Percentiles rank a stretch among this genome's conserved stretches.
Conservation (phyloP, 2,888 invertebrate species). For the Nudaria mundana region DNA sequence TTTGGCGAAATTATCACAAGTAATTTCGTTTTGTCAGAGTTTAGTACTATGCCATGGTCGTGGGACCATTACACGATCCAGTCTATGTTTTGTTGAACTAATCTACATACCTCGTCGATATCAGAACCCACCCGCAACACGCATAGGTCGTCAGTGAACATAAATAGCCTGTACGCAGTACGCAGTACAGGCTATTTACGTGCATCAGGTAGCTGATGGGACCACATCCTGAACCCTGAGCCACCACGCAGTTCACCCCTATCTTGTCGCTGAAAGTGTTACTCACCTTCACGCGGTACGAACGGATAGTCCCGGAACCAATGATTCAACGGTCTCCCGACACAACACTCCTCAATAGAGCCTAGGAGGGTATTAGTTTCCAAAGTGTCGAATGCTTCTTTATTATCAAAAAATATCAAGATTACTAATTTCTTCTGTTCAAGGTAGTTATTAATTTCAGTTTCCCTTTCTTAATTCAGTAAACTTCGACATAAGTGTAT, state of each 20-base stretch:
- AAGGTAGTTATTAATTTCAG: not conserved
- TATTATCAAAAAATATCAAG: not conserved
- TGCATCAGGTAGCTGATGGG: slow-evolving; percentile 1
- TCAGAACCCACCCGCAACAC: not conserved
- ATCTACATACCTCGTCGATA: not conserved
- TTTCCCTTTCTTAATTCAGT: too few relatives aligned
- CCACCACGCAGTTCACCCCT: not conserved
- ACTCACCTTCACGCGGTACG: not conserved
- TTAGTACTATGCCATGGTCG: not conserved
- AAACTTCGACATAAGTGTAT: not conserved
- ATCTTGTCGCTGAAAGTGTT: not conserved
- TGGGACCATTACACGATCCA: not conserved
- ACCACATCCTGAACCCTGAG: slow-evolving; percentile 1
- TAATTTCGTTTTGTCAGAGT: too few relatives aligned
- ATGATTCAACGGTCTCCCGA: not conserved
- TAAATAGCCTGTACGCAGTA: not conserved
- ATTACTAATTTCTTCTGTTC: not conserved
- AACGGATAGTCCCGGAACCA: not conserved
- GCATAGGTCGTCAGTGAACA: slow-evolving; percentile 1
- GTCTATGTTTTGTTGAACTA: not conserved
- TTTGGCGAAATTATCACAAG: not conserved
- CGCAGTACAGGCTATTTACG: not conserved
- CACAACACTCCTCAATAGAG: not conserved
- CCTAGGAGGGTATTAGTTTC: not conserved
- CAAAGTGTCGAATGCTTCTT: not conserved